Base-by-base conservation (phyloP, 2,113 vertebrate species). In the Prinia subflava region DNA sequence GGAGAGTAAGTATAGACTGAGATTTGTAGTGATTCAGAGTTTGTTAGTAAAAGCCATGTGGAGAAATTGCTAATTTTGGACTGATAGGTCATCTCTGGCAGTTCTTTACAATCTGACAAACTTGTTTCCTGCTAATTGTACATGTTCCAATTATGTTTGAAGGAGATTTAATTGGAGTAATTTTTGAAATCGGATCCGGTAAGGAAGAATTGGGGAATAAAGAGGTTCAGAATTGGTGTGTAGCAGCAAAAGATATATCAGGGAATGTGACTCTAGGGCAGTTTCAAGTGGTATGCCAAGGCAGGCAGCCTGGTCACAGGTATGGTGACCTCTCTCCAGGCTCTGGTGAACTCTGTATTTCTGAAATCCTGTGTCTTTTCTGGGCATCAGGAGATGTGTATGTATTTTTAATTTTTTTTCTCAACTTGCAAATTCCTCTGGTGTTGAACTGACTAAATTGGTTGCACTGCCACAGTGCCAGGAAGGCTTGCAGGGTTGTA, bases 101-200 rank as follows among this genome's bases (percentile, higher is more conserved):
- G 57, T 82, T 87, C 49, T 92, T 94, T 69, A 76, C 63, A 79
- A 60, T 27, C 11, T 69, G 62, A 85, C 44, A 79, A 78, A 84
- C 24, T 60, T 90, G 23, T 83, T 94, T 93, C 70, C 82, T 94
- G 74, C n/a, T 88, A 85, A 82, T 53, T 64, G 49, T 87, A 49
- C 28, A 11, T 69, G 25, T 85, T 94, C 70, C 57, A 93, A 4
- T 88, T 74, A 74, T 24, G 20, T 93, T 83, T 13, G 55, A 70
- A 59, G n/a, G 63, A 83, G 68, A 65, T 62, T 65, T 76, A 88
- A 67, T 67, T 80, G 59, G n/a, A 77, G 35, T 57, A 0, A 1
- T 75, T 84, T 35, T 85, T 84, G 75, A 92, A 94, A 53, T 62
- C 0, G 0, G 16, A 79, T 71, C 44, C n/a, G 33, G 25, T 69